Evolutionary conservation across 2,797 vertebrate genomes (phyloP), one percentile per base, ranked within the genome.

Genomic region (Anolis apletophallus): DNA sequence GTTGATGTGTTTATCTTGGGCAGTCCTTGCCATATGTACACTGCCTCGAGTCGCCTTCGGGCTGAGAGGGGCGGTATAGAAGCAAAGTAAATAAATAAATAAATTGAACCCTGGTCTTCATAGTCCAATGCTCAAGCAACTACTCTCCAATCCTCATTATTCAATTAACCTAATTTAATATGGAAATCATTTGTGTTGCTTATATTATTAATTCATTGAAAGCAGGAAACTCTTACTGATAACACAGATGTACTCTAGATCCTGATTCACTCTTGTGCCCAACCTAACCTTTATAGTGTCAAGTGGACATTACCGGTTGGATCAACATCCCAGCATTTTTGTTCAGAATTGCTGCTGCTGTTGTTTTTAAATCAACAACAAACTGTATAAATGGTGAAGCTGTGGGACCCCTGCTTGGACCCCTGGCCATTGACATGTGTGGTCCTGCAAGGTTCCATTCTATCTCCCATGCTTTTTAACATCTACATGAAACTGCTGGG

Each of bases 361-460:
- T 59, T 79, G 21, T 29, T 50, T 78, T 59, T 34, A 16, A 36
- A 50, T 50, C 54, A 19, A 46, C 10, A 32, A 19, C 71, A 74
- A 74, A 12, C 3, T 1, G 0, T 52, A 5, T 40, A 40, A 5
- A 40, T 40, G 5, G 5, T 40, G 40, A 40, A 40, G 40, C 40
- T 40, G 40, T 2, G 40, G 40, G 40, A 40, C 40, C 5, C 40
- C 40, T 40, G 40, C 40, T 40, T 5, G 40, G 40, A 40, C 40
- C 40, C 40, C 40, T 40, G 40, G 40, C 40, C 40, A 40, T 40
- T 40, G 40, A 40, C 40, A 5, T 40, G 40, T 40, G 5, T 40
- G 40, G 40, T 40, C 40, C 40, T 40, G 40, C 40, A 40, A 40
- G 40, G 40, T 40, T 40, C 40, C 40, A 40, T 40, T 40, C 40